phyloP scores from a whole-genome alignment of 92 coral and sea anemone species.

The Zoanthus sansibaricus region DNA sequence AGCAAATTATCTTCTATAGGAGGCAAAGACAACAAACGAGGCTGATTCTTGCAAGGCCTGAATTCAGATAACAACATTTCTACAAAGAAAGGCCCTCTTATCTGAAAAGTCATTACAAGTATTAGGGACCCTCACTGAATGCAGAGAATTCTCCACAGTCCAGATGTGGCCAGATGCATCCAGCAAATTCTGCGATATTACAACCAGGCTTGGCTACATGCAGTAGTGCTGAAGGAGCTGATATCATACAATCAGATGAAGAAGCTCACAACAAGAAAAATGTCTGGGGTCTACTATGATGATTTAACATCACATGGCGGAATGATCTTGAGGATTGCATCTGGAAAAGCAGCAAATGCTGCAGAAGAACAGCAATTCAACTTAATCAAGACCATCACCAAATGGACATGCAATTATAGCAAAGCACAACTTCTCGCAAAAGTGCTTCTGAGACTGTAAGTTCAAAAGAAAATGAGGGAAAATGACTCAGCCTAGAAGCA shows the following conservation, averaged over 20 bases:
- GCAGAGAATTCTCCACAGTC: constrained; percentile 57
- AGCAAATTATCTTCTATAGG: constrained; percentile 15
- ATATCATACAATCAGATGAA: not conserved
- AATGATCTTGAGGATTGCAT: constrained; percentile 60
- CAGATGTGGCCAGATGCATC: constrained; percentile 50
- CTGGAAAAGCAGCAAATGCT: constrained; percentile 65
- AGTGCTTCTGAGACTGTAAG: constrained; percentile 50
- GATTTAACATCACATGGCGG: constrained; percentile 60
- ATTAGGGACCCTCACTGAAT: constrained; percentile 60
- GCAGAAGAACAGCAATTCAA: constrained; percentile 59
- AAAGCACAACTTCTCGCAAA: constrained; percentile 30
- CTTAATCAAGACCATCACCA: constrained; percentile 49
- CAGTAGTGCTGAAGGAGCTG: constrained; percentile 44
- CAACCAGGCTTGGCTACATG: constrained; percentile 67
- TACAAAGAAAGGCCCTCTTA: constrained; percentile 35
- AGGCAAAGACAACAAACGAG: constrained; percentile 62
- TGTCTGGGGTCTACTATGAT: constrained; percentile 64
- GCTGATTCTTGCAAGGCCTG: constrained; percentile 47
- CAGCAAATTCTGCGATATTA: constrained; percentile 59
- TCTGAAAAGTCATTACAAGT: constrained; percentile 31
- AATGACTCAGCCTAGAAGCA: constrained; percentile 46
- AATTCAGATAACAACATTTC: constrained; percentile 46
- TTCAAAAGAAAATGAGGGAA: constrained; percentile 39
- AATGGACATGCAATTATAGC: constrained; percentile 54
- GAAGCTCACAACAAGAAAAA: constrained; percentile 50